phyloP scores from a whole-genome alignment of 1,140 invertebrate species.

The Leptinotarsa undecemlineata region DNA sequence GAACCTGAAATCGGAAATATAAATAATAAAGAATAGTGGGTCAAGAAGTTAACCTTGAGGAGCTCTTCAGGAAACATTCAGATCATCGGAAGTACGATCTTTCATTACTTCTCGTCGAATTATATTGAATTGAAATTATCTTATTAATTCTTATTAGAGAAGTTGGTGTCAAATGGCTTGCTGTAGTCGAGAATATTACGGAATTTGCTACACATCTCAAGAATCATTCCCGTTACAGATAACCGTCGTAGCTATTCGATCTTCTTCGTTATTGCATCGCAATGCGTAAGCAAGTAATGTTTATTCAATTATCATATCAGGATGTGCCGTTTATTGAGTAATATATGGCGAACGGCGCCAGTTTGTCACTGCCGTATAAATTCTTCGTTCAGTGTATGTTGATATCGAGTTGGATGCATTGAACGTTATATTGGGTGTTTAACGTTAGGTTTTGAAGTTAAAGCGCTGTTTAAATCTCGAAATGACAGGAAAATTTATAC shows the following conservation, averaged over 20 bases:
- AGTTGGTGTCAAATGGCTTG: too few relatives aligned
- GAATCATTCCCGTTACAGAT: background rate
- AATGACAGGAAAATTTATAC: background rate
- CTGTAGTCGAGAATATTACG: too few relatives aligned
- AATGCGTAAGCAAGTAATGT: slow-evolving; percentile 3
- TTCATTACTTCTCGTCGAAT: too few relatives aligned
- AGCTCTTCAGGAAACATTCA: too few relatives aligned
- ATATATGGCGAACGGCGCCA: background rate
- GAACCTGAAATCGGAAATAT: too few relatives aligned
- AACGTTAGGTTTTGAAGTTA: background rate
- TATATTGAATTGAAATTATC: too few relatives aligned
- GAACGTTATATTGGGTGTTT: slow-evolving; percentile 4
- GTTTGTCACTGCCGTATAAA: background rate
- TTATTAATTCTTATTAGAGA: too few relatives aligned
- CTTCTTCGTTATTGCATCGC: background rate
- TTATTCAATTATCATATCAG: slow-evolving; percentile 8
- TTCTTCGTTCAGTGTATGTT: background rate
- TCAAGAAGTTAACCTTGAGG: too few relatives aligned
- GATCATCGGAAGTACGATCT: too few relatives aligned
- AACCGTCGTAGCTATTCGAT: background rate
- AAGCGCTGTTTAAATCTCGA: background rate
- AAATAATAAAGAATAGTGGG: too few relatives aligned
- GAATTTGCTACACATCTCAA: too few relatives aligned
- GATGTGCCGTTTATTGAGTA: slow-evolving; percentile 7
- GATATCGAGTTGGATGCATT: background rate